These are phyloP conservation scores for Chamaetylas fuelleborni DNA, from an alignment of 2,113 vertebrate species.

Conservation along the genomic window DNA sequence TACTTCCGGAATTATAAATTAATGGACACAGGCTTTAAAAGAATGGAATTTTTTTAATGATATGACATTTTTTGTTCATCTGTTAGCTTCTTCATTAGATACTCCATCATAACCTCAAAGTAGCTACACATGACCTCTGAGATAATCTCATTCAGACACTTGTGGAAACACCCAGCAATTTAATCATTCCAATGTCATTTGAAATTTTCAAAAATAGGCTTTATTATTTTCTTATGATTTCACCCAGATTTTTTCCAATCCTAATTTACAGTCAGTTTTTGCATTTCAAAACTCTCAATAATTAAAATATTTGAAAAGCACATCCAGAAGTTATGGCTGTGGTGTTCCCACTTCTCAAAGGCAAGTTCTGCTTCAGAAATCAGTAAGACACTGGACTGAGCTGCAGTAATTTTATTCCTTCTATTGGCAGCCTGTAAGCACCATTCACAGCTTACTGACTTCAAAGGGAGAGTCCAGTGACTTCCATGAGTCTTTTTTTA, in stretches of 20 bases:
- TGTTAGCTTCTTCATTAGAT: not conserved
- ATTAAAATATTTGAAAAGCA: not conserved
- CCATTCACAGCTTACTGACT: not conserved
- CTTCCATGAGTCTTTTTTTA: not conserved
- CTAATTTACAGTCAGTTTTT: not conserved
- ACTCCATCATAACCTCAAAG: not conserved
- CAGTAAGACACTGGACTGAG: not conserved
- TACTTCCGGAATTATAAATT: not conserved
- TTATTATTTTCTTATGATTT: not conserved
- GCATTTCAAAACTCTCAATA: not conserved
- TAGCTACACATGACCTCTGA: not conserved
- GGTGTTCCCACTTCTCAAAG: not conserved
- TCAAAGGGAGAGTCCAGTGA: not conserved
- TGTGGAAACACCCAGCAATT: not conserved
- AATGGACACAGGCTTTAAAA: not conserved
- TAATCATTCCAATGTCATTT: not conserved
- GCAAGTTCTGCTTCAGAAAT: not conserved
- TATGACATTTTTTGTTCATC: not conserved
- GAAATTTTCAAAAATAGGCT: not conserved
- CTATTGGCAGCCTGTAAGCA: not conserved
- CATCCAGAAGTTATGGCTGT: too few relatives aligned
- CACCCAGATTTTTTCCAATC: not conserved
- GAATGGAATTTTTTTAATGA: not conserved
- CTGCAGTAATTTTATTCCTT: not conserved
- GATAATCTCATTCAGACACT: not conserved